Base-by-base conservation (phyloP, 1,140 invertebrate genomes). In the Bradysia coprophila region DNA sequence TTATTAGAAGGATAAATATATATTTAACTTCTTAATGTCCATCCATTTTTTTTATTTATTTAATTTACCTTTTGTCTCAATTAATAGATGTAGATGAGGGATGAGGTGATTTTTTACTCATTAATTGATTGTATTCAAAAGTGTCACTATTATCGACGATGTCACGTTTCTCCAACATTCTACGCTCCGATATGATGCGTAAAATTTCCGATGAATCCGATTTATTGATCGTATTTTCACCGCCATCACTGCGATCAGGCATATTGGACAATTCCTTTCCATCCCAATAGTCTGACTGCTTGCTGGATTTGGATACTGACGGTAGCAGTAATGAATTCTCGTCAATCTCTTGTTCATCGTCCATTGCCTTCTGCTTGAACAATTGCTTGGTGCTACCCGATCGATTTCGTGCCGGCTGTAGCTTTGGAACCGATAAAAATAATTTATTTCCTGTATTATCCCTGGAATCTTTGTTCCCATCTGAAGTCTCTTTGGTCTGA, bases 321-420 rank as follows among this genome's bases (percentile, higher is more conserved):
- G 57, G 58, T 40, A 61, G 28, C 36, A 61, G 44, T 38, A 61
- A 41, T 18, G 56, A 58, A 21, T 41, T 58, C 43, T 61, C 58
- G 37, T 60, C 57, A 47, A 60, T 50, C 19, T 50, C 47, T 6
- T 51, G 53, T 20, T 61, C 58, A 49, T 61, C 58, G 42, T 61
- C 58, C 11, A 61, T 48, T 1, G 58, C 58, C 45, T 60, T 54
- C 43, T 61, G 58, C 43, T 61, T 61, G 45, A 61, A 61, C 9
- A 61, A 51, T 44, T 60, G 58, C 43, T 58, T 58, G 22, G 56
- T 58, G 46, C 58, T 61, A 43, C 58, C 58, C 42, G 57, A 60
- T 40, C 58, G 56, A 40, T 55, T 60, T 20, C 57, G 48, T 36
- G 57, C 55, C 38, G 58, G 56, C 56, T 60, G 58, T 34, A 49